Conservation (phyloP, 2,113 vertebrate species). For the Litocranius walleri region DNA sequence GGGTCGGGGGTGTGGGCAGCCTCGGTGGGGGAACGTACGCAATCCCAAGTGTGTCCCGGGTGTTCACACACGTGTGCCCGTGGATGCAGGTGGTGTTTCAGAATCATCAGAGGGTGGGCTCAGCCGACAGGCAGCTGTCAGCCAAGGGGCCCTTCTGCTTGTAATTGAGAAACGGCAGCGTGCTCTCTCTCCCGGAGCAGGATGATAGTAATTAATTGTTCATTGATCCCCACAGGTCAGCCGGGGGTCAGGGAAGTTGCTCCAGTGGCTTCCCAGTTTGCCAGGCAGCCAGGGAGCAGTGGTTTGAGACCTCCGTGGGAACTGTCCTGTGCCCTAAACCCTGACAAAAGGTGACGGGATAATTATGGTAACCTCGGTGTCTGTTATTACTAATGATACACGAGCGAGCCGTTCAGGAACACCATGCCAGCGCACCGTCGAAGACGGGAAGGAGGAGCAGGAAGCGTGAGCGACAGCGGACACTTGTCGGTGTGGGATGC, state of each 20-base stretch:
- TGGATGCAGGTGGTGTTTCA: neutral
- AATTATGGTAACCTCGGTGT: slow-evolving; percentile 59
- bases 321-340: slow-evolving; percentile 51
- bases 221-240: slow-evolving; percentile 79
- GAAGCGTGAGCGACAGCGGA: neutral
- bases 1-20: neutral
- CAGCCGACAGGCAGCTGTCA: slow-evolving; percentile 76
- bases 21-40: rapidly evolving
- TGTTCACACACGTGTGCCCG: rapidly evolving
- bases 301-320: slow-evolving; percentile 37
- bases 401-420: neutral
- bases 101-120: slow-evolving; percentile 8
- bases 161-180: slow-evolving; percentile 78
- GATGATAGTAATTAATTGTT: slow-evolving; percentile 83
- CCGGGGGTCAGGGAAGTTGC: slow-evolving; percentile 66
- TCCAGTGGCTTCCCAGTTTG: slow-evolving; percentile 49
- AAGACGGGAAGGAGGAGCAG: neutral
- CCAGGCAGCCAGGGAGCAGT: neutral
- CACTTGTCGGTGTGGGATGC: neutral
- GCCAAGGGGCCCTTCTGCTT: slow-evolving; percentile 70
- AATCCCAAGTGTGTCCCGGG: neutral
- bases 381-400: slow-evolving; percentile 51
- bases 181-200: slow-evolving; percentile 69
- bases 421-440: neutral
- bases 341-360: slow-evolving; percentile 45